phyloP scores from a whole-genome alignment of 2,888 invertebrate species.

The Eledona agricola region DNA sequence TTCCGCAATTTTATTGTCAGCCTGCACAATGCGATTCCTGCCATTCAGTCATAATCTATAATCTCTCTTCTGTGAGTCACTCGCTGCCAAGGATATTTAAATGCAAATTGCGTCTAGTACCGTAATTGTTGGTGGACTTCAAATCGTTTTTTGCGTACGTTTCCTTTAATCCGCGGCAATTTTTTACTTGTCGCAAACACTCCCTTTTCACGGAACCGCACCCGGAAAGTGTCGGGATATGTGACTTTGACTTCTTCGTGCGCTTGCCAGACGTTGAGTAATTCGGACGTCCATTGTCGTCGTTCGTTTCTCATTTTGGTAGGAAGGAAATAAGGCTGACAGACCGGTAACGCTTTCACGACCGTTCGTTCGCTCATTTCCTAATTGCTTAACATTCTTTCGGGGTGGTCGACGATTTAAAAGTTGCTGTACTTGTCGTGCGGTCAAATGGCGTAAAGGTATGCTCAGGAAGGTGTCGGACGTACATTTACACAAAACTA shows the following conservation, averaged over 20 bases:
- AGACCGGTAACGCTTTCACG: constrained; percentile 29
- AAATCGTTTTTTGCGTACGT: constrained; percentile 18
- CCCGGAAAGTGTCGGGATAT: constrained; percentile 3
- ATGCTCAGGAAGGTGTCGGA: no score
- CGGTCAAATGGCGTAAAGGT: no score
- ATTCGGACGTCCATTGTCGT: constrained; percentile 16
- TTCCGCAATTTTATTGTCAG: constrained; percentile 28
- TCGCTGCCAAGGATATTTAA: constrained; percentile 32
- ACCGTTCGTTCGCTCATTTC: constrained; percentile 18
- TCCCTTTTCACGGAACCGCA: constrained; percentile 1
- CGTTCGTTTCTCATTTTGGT: constrained; percentile 23
- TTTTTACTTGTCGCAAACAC: constrained; percentile 1
- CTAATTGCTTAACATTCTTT: constrained; percentile 19
- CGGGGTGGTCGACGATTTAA: constrained; percentile 12
- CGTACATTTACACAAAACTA: no score
- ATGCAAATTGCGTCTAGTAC: constrained; percentile 31
- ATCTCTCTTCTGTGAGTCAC: constrained; percentile 30
- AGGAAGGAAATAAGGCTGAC: constrained; percentile 28
- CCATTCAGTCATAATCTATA: constrained; percentile 23
- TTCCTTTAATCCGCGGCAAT: constrained; percentile 4
- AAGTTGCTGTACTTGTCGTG: no score
- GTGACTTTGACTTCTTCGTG: no score
- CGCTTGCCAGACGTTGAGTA: constrained; percentile 9
- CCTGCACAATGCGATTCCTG: constrained; percentile 21
- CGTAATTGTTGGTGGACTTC: constrained; percentile 32